Conservation (phyloP, 2,113 vertebrate genomes). For the Microtus oregoni region DNA sequence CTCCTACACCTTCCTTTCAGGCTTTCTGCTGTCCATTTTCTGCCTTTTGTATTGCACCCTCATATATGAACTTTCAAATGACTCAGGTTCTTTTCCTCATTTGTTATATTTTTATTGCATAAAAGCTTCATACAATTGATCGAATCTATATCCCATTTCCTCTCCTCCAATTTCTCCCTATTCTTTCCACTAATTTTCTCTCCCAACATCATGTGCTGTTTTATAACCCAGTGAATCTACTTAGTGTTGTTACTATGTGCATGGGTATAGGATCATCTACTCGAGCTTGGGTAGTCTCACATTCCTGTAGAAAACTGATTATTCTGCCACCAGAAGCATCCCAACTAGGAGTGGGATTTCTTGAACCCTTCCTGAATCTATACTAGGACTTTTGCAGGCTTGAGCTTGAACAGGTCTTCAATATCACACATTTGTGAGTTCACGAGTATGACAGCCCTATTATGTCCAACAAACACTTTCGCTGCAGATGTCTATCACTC, state of each 20-base stretch:
- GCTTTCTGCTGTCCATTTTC: not conserved
- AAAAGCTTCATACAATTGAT: not conserved
- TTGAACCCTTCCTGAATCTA: not conserved
- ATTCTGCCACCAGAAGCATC: not conserved
- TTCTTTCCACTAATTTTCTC: not conserved
- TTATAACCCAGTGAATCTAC: not conserved
- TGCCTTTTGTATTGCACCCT: not conserved
- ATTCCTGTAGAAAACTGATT: not conserved
- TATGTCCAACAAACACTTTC: too few species aligned
- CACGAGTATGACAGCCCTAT: too few species aligned
- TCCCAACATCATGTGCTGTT: not conserved
- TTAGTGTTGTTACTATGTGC: not conserved
- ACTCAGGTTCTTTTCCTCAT: not conserved
- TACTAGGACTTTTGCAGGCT: too few species aligned
- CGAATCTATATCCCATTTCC: not conserved
- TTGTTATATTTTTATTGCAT: not conserved
- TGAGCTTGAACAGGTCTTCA: not conserved
- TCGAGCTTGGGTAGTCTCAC: not conserved
- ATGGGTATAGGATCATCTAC: not conserved
- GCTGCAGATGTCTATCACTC: not conserved
- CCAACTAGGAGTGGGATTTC: not conserved
- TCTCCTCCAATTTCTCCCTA: not conserved
- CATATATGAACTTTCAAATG: not conserved
- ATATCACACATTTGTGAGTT: not conserved
- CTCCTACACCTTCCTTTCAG: too few species aligned